Evolutionary conservation across 2,797 vertebrate genomes (phyloP).

Genomic region (Crocidura indochinensis): DNA sequence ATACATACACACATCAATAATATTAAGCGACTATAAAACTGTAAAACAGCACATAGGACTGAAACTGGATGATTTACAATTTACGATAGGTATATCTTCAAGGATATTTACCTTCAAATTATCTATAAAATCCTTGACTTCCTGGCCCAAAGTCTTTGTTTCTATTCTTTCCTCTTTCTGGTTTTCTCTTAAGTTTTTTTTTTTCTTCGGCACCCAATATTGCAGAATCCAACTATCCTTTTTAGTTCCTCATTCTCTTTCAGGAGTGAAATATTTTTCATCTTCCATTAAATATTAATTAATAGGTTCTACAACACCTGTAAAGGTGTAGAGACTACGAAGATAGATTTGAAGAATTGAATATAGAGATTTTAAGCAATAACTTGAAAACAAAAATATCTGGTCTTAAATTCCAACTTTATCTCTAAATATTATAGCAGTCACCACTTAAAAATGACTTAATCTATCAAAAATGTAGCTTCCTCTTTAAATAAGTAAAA

Average conservation of each 20-base stretch:
- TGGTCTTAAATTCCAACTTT: background rate
- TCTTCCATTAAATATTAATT: background rate
- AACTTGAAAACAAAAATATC: background rate
- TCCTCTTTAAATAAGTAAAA: slow-evolving; percentile 36
- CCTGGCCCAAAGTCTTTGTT: background rate
- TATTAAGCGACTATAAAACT: background rate
- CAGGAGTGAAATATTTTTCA: background rate
- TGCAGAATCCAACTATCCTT: background rate
- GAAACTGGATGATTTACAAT: background rate
- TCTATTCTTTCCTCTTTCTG: background rate
- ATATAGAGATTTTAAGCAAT: background rate
- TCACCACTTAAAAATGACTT: background rate
- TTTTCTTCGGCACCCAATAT: background rate
- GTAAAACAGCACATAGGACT: background rate
- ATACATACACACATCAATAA: background rate
- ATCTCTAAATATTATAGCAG: background rate
- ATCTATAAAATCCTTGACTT: background rate
- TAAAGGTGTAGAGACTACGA: background rate
- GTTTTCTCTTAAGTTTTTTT: background rate
- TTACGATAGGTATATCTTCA: background rate
- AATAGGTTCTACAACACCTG: background rate
- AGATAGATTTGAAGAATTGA: background rate
- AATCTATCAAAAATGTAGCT: slow-evolving; percentile 14
- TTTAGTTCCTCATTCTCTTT: background rate
- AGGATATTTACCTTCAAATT: background rate